phyloP scores from a whole-genome alignment of 1,140 invertebrate species.

The Bicyclus anynana region DNA sequence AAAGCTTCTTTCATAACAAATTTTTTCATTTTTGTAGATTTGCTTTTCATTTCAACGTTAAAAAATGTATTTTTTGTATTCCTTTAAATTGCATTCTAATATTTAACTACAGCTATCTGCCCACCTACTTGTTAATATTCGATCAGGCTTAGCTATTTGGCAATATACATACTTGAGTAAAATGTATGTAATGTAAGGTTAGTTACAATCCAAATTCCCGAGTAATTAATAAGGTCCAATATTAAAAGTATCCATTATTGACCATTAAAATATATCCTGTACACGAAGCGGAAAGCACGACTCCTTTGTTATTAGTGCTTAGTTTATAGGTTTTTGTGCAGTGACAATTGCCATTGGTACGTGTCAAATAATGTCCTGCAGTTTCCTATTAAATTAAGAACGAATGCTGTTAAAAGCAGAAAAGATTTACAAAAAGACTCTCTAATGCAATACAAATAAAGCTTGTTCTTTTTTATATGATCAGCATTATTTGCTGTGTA shows the following conservation, averaged over 20 bases:
- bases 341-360: constrained; percentile 57
- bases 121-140: too few species aligned
- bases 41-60: too few species aligned
- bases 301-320: constrained; percentile 22
- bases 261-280: constrained; percentile 49
- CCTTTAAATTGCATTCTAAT: too few species aligned
- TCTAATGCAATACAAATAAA: constrained; percentile 19
- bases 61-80: too few species aligned
- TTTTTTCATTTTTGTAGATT: too few species aligned
- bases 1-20: too few species aligned
- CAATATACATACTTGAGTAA: too few species aligned
- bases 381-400: constrained; percentile 33
- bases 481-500: background rate
- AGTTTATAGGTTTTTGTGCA: constrained; percentile 42
- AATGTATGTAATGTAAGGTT: too few species aligned
- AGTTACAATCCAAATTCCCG: too few species aligned
- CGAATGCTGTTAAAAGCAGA: background rate
- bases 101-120: too few species aligned
- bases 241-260: constrained; percentile 7
- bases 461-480: background rate
- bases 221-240: background rate
- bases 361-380: constrained; percentile 59
- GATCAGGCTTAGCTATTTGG: too few species aligned
- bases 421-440: constrained; percentile 20
- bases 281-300: constrained; percentile 53